Percentiles rank a stretch among this genome's conserved stretches.
phyloP scores from a whole-genome alignment of 2,888 invertebrate genomes.

The Ceratothoa steindachneri region DNA sequence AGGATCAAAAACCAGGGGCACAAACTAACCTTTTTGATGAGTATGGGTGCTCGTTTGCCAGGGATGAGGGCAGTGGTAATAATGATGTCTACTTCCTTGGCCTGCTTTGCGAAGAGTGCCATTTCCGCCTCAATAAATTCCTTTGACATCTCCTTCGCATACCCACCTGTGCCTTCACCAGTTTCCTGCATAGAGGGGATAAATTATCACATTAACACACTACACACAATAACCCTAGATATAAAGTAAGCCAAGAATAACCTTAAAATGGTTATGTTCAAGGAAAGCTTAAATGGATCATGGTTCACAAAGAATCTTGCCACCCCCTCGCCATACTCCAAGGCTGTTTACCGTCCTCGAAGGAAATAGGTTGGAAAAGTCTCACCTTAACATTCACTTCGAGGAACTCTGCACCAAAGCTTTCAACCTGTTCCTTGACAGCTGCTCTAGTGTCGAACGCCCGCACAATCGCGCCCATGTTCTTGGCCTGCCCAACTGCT shows the following conservation, averaged over 20 bases:
- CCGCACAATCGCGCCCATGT: conserved; percentile 83
- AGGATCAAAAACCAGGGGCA: too few relatives aligned
- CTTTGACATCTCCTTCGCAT: conserved; percentile 80
- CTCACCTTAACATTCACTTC: conserved; percentile 68
- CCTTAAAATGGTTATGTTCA: too few relatives aligned
- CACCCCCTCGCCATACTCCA: too few relatives aligned
- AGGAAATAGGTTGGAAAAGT: too few relatives aligned
- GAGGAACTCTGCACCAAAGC: conserved; percentile 81
- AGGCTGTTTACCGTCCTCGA: too few relatives aligned
- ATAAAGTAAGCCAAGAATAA: too few relatives aligned
- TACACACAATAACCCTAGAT: background rate
- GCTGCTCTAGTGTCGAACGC: conserved; percentile 82
- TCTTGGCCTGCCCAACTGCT: conserved; percentile 75
- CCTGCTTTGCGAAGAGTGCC: conserved; percentile 78
- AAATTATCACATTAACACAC: too few relatives aligned
- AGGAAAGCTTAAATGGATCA: too few relatives aligned
- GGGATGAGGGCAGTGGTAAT: conserved; percentile 88
- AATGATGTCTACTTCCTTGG: conserved; percentile 76
- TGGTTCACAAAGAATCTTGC: too few relatives aligned
- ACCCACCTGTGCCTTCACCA: conserved; percentile 68
- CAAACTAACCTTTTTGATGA: conserved; percentile 70
- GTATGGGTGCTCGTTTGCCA: conserved; percentile 73
- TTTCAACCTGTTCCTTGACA: conserved; percentile 78
- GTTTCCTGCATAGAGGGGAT: conserved; percentile 59
- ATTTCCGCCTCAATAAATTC: conserved; percentile 81